Conservation (phyloP, 1,140 invertebrate species). For the Drosophila insularis region DNA sequence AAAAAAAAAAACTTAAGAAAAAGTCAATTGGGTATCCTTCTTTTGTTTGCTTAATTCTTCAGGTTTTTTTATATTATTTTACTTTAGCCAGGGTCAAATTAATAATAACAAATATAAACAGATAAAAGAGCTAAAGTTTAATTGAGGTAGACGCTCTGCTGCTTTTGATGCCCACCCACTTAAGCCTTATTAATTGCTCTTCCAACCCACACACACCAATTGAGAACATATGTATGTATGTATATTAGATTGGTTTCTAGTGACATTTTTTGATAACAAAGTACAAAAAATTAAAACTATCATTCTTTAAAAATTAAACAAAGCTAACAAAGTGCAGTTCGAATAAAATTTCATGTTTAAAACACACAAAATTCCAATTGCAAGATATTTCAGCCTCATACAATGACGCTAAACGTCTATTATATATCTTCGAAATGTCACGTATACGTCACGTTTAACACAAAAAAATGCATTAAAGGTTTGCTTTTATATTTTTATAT, state of each 20-base stretch:
- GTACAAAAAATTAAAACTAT: background rate
- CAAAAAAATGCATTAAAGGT: background rate
- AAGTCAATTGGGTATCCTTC: background rate
- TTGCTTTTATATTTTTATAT: too few relatives aligned
- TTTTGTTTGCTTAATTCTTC: background rate
- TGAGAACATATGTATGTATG: background rate
- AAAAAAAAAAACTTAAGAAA: background rate
- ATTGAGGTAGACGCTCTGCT: slow-evolving; percentile 3
- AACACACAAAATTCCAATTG: too few relatives aligned
- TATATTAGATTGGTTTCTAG: background rate
- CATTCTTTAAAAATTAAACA: too few relatives aligned
- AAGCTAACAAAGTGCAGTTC: too few relatives aligned
- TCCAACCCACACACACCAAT: background rate
- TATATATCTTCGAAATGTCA: background rate
- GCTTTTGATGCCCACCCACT: slow-evolving; percentile 16
- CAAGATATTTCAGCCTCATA: too few relatives aligned
- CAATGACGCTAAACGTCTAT: background rate
- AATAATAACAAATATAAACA: slow-evolving; percentile 10
- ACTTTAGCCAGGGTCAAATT: background rate
- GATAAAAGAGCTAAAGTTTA: slow-evolving; percentile 6
- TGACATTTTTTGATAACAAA: background rate
- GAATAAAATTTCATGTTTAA: too few relatives aligned
- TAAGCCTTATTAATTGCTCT: slow-evolving; percentile 39
- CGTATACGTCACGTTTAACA: background rate
- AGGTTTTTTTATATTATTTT: background rate